These are phyloP conservation scores for Struthidea cinerea DNA, from an alignment of 2,113 vertebrate genomes.

Conservation along the genomic window DNA sequence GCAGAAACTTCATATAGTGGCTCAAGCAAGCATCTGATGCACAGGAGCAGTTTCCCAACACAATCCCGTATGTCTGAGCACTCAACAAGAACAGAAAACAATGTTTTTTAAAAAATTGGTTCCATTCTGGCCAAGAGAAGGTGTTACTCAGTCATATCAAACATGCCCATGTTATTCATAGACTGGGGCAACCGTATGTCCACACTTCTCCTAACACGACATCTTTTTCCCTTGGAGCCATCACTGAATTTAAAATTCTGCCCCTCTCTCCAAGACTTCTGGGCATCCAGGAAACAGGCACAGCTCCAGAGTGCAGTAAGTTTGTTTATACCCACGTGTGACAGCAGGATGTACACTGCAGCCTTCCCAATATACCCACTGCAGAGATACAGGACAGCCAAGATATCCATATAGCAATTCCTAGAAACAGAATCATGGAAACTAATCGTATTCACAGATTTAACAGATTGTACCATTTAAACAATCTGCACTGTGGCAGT, in stretches of 20 bases:
- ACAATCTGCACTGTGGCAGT: background rate
- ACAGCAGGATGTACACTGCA: background rate
- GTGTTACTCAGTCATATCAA: background rate
- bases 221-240: background rate
- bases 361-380: background rate
- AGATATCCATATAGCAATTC: background rate
- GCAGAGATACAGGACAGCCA: background rate
- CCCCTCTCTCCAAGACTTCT: background rate
- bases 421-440: background rate
- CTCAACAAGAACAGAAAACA: background rate
- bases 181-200: background rate
- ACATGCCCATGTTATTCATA: background rate
- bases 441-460: background rate
- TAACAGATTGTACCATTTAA: background rate
- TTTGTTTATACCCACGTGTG: background rate
- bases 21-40: background rate
- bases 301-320: background rate
- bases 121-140: background rate
- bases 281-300: background rate
- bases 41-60: background rate
- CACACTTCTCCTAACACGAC: background rate
- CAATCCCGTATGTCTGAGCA: background rate
- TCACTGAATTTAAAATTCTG: background rate
- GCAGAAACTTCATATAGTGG: background rate
- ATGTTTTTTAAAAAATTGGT: background rate